Conservation (phyloP, 2,113 vertebrate species). For the Phasianus colchicus region DNA sequence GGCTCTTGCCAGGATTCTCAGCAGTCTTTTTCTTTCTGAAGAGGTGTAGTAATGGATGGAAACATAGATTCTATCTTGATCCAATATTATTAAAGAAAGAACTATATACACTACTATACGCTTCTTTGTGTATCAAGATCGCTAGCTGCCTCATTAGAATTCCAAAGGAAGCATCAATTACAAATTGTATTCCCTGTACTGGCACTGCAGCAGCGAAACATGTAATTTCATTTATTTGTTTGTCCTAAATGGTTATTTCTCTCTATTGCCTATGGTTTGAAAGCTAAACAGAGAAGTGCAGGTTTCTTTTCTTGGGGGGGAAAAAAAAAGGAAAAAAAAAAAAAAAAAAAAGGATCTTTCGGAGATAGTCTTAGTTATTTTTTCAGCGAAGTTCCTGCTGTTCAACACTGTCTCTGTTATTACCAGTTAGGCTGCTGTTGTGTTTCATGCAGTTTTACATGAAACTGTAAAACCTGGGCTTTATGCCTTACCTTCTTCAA, state of each 20-base stretch:
- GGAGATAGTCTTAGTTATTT: not conserved
- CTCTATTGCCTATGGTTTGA: not conserved
- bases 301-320: not conserved
- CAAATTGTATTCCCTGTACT: not conserved
- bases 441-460: not conserved
- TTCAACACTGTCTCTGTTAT: not conserved
- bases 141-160: not conserved
- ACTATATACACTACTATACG: not conserved
- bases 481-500: not conserved
- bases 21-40: not conserved
- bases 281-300: not conserved
- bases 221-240: not conserved
- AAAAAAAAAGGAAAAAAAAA: too few relatives aligned
- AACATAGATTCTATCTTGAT: not conserved
- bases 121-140: not conserved
- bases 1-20: not conserved
- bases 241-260: not conserved
- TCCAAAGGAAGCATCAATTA: not conserved
- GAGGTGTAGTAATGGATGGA: not conserved
- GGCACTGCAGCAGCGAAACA: not conserved
- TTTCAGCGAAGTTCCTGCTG: not conserved
- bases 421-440: not conserved
- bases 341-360: not conserved
- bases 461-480: not conserved
- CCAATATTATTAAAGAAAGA: not conserved